Evolutionary conservation across 2,888 invertebrate species (phyloP).

Genomic region (Folsomia candida): DNA sequence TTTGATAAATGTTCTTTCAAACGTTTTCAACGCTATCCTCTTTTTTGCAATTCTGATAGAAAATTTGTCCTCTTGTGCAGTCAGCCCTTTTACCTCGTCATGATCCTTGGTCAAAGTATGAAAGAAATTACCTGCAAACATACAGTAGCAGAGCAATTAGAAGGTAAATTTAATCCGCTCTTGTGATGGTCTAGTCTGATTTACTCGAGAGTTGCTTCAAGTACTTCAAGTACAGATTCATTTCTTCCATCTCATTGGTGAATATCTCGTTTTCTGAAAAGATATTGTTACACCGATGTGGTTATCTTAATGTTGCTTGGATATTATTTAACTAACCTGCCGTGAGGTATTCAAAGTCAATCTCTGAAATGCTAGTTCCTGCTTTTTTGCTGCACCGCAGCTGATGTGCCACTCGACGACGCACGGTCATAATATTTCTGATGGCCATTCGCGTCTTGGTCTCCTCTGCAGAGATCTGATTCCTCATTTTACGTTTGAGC

Average conservation of each 20-base stretch:
- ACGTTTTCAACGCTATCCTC: background rate
- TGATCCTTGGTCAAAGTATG: slow-evolving; percentile 9
- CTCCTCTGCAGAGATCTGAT: slow-evolving; percentile 30
- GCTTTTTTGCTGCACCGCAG: slow-evolving; percentile 26
- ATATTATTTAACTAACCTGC: too few species aligned
- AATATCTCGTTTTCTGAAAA: slow-evolving; percentile 30
- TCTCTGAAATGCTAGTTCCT: slow-evolving; percentile 27
- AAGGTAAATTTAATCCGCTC: background rate
- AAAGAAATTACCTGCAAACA: slow-evolving; percentile 1
- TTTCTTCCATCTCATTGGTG: slow-evolving; percentile 28
- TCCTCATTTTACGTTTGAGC: slow-evolving; percentile 30
- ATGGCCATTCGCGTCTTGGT: slow-evolving; percentile 31
- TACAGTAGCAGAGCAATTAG: background rate
- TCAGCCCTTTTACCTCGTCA: background rate
- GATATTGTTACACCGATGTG: too few species aligned
- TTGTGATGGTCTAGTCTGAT: background rate
- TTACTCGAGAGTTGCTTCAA: slow-evolving; percentile 29
- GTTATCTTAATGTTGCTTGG: too few species aligned
- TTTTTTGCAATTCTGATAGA: background rate
- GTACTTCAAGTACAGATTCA: slow-evolving; percentile 30
- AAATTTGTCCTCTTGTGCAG: background rate
- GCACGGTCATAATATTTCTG: slow-evolving; percentile 23
- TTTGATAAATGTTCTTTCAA: slow-evolving; percentile 12
- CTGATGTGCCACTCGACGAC: slow-evolving; percentile 25
- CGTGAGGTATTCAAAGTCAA: slow-evolving; percentile 32